phyloP scores from a whole-genome alignment of 2,797 vertebrate species.

The Thamnophis elegans region DNA sequence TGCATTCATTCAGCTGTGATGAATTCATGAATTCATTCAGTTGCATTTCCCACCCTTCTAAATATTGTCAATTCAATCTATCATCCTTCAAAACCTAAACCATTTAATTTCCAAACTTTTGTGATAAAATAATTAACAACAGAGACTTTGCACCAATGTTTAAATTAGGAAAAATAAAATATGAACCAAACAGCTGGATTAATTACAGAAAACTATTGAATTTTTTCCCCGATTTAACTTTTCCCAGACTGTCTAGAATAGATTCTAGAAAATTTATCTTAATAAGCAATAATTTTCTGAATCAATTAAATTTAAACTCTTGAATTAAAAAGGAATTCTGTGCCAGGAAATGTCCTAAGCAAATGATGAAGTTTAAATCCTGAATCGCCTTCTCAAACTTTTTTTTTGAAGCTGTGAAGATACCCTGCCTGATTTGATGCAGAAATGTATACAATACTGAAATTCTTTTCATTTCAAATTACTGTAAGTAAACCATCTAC shows the following conservation, averaged over 20 bases:
- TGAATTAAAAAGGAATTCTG: neutral
- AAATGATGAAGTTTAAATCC: neutral
- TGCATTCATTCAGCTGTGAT: neutral
- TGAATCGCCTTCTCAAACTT: neutral
- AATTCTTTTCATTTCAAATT: neutral
- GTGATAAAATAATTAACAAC: neutral
- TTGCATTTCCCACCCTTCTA: neutral
- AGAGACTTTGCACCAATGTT: neutral
- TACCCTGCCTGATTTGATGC: neutral
- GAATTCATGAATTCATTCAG: too few relatives aligned
- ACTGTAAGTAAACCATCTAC: neutral
- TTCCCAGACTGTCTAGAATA: neutral
- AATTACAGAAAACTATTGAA: neutral
- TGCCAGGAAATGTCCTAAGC: neutral
- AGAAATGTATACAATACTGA: neutral
- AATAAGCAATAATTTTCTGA: neutral
- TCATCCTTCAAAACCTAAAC: neutral
- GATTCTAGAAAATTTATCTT: neutral
- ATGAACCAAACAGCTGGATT: neutral
- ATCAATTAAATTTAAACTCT: neutral
- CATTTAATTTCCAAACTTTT: neutral
- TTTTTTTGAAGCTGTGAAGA: neutral
- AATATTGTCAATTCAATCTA: neutral
- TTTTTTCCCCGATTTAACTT: neutral
- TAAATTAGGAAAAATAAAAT: neutral